phyloP scores from a whole-genome alignment of 2,113 vertebrate genomes.

The Myotis brandtii region DNA sequence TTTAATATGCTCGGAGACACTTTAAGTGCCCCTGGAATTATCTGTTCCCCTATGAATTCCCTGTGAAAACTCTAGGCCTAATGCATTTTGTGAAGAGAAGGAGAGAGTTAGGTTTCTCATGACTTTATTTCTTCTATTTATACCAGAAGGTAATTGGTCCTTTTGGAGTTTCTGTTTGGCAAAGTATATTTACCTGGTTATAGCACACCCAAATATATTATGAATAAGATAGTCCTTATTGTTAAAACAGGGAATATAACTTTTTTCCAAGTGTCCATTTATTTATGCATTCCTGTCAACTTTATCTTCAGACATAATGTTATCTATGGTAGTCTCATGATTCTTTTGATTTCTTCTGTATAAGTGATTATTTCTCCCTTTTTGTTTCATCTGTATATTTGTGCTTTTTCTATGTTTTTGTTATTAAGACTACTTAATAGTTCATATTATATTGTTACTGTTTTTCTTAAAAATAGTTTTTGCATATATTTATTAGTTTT shows the following conservation, averaged over 20 bases:
- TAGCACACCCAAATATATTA: neutral
- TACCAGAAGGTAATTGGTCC: neutral
- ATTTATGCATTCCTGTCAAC: neutral
- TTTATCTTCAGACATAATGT: neutral
- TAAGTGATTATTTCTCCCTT: neutral
- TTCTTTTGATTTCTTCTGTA: neutral
- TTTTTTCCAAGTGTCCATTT: neutral
- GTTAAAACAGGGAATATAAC: neutral
- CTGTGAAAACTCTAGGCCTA: neutral
- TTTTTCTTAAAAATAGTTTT: neutral
- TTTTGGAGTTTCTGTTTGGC: neutral
- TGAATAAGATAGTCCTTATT: neutral
- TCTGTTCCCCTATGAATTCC: neutral
- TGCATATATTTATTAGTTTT: neutral
- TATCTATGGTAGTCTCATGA: neutral
- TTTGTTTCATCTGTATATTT: constrained; percentile 23
- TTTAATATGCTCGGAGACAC: neutral
- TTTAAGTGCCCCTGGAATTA: neutral
- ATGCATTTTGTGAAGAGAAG: neutral
- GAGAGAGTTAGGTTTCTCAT: neutral
- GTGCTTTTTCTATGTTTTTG: neutral
- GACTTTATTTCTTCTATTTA: neutral
- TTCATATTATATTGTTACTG: neutral
- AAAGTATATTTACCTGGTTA: neutral
- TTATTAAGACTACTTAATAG: neutral